Percentiles rank a stretch among this genome's conserved stretches.
These are phyloP conservation scores for Azemiops feae DNA, from an alignment of 2,113 vertebrate genomes.

Conservation along the genomic window DNA sequence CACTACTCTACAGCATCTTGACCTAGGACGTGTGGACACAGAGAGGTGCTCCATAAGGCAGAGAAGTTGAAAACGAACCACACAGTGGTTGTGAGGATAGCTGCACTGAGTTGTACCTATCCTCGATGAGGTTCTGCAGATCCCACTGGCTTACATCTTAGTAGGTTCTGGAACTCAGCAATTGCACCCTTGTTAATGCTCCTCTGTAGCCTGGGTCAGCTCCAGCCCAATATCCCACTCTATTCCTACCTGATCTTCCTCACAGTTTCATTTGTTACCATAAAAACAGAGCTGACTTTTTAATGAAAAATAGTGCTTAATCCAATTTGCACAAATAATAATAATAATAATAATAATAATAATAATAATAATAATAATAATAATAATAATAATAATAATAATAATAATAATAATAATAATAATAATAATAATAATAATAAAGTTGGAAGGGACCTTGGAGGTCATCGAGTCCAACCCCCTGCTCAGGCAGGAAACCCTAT, in stretches of 20 bases:
- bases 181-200: background rate
- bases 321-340: accelerated
- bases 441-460: no score
- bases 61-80: background rate
- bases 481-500: no score
- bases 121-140: background rate
- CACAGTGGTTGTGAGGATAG: background rate
- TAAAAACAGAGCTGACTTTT: background rate
- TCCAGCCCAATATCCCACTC: no score
- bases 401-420: no score
- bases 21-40: background rate
- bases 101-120: background rate
- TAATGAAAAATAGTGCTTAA: background rate
- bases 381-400: no score
- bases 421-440: no score
- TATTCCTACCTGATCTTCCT: background rate
- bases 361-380: no score
- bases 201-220: background rate
- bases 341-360: no score
- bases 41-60: background rate
- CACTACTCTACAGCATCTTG: background rate
- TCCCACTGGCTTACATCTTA: background rate
- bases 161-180: background rate
- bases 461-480: no score
- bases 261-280: background rate